Evolutionary conservation across 2,113 vertebrate species (phyloP), one percentile per base, ranked within the genome.

Genomic region (Melozone crissalis): DNA sequence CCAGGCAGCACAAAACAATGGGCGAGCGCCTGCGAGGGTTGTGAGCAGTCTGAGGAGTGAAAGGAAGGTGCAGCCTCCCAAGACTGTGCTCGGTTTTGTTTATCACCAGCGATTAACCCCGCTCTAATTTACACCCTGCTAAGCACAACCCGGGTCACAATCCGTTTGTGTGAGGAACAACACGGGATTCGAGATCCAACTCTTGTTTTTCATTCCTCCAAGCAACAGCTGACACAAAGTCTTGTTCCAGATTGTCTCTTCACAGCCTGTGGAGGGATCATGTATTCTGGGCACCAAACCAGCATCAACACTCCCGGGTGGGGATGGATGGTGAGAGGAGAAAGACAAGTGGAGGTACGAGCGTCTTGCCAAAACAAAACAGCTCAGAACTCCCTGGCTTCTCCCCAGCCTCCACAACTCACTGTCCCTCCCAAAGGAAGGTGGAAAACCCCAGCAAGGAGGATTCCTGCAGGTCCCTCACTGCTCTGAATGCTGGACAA

Each of bases 271-370:
- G 57, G 72, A 81, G 16, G 14, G 37, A 90, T 91, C 41, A 22
- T 54, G 35, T 52, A 55, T 96, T 95, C 87, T 94, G 82, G 93
- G 92, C 93, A 86, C 22, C 87, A 95, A 94, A 95, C 63, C 95
- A 96, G 47, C 75, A 92, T 77, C 75, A 93, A 28, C 79, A 90
- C 27, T 92, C 79, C 51, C 2, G 5, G 33, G 35, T 73, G 59
- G 51, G 79, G 51, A 63, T 80, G 44, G 54, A 55, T 93, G 63
- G 43, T 93, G 78, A 85, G 61, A 93, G 39, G 46, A 92, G 68
- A 86, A 90, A 91, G 90, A 88, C 54, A 87, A 92, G 49, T 61
- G 61, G 73, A 94, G 37, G 65, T 65, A 75, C 1, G 9, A 61
- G 22, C 61, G 74, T 74, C 65, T 84, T 8, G 2, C 76, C 76